These are phyloP conservation scores for Neoascia interrupta DNA, from an alignment of 2,888 invertebrate species.

Conservation along the genomic window DNA sequence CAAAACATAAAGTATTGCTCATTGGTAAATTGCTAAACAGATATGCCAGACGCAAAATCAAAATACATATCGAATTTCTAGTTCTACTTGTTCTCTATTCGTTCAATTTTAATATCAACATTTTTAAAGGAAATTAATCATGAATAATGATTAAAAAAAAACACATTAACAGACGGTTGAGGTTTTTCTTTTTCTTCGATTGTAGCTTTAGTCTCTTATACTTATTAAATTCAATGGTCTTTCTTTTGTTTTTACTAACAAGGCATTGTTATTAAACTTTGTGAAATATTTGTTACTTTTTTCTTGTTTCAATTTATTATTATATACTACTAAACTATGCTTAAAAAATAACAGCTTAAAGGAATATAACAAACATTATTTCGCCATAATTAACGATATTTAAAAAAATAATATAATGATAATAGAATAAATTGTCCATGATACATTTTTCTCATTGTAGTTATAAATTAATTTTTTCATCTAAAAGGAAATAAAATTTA, in stretches of 20 bases:
- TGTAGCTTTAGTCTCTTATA: conserved; percentile 25
- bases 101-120: too few species aligned
- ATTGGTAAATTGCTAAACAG: conserved; percentile 39
- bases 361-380: conserved; percentile 8
- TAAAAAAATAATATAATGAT: not conserved
- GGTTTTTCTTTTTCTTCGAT: conserved; percentile 25
- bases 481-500: conserved; percentile 48
- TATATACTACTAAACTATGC: conserved; percentile 43
- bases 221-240: conserved; percentile 24
- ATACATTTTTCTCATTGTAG: conserved; percentile 12
- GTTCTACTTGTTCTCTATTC: too few species aligned
- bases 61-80: conserved; percentile 20
- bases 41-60: conserved; percentile 10
- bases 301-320: conserved; percentile 17
- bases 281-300: conserved; percentile 18
- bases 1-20: conserved; percentile 43
- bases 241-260: conserved; percentile 21
- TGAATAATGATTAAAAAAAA: conserved; percentile 36
- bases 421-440: not conserved
- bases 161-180: too few species aligned
- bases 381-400: not conserved
- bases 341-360: conserved; percentile 42
- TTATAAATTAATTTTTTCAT: conserved; percentile 46
- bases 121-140: too few species aligned
- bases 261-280: conserved; percentile 30